These are phyloP conservation scores for Peromyscus melanophrys DNA, from an alignment of 2,797 vertebrate species.

Conservation along the genomic window DNA sequence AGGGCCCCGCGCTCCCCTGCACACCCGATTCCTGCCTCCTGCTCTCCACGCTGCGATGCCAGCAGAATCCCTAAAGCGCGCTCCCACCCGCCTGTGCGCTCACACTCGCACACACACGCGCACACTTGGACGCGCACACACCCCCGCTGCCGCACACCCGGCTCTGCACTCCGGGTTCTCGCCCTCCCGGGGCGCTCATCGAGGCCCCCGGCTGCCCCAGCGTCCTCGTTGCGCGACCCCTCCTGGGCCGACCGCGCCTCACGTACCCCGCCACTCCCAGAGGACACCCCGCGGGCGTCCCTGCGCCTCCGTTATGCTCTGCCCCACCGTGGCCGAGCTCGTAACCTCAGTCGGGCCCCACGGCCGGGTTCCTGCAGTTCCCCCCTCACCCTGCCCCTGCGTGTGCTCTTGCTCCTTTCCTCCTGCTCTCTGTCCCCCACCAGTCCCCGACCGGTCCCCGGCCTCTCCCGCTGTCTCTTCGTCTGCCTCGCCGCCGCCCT, in stretches of 20 bases:
- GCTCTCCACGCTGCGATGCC: conserved; percentile 69
- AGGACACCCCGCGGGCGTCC: not conserved
- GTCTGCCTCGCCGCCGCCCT: conserved; percentile 53
- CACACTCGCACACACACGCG: conserved; percentile 27
- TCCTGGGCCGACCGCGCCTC: not conserved
- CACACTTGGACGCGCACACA: conserved; percentile 54
- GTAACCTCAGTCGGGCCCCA: not conserved
- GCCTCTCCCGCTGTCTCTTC: not conserved
- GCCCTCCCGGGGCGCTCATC: conserved; percentile 52
- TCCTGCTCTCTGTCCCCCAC: not conserved
- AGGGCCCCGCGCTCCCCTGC: conserved; percentile 54
- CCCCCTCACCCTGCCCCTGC: not conserved
- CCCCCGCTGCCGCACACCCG: not conserved
- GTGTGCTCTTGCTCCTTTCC: not conserved
- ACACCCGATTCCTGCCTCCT: conserved; percentile 30
- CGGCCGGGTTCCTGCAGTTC: not conserved
- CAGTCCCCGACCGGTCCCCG: not conserved
- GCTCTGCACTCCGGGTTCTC: conserved; percentile 20
- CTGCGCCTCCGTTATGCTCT: not conserved
- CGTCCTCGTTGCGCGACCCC: not conserved
- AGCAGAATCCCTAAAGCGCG: conserved; percentile 79
- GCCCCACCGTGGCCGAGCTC: not conserved
- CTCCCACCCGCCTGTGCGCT: conserved; percentile 52
- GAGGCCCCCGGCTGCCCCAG: not conserved
- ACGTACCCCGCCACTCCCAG: not conserved